Base-by-base conservation (phyloP, 2,888 invertebrate species). In the Cephus pygmeus region DNA sequence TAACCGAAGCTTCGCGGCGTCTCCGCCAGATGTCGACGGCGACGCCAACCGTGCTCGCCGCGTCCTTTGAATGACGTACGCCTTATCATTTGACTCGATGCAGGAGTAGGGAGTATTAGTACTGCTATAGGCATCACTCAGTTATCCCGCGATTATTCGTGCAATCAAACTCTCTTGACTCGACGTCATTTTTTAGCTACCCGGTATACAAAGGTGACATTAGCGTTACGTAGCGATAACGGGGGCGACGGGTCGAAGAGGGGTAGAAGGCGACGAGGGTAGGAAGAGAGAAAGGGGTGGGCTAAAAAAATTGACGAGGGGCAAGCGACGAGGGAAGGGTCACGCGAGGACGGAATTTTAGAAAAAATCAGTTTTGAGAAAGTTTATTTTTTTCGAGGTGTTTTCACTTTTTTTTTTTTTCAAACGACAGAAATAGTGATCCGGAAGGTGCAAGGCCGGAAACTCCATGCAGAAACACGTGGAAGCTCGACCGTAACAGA, bases 121-220 rank as follows among this genome's bases (percentile, higher is more conserved):
- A 34, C 75, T 31, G 56, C 36, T 79, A 79, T 76, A 69, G 33
- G 36, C 74, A 73, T 23, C 76, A 83, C 85, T 87, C 89, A 90
- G 90, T 90, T 89, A 90, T 89, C 86, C 86, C 88, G 89, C 86
- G 88, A 87, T 89, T 90, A 90, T 89, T 87, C 88, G 85, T 83
- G 84, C 86, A 87, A 88, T 86, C 74, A 79, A 76, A 76, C 79
- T 74, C 73, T 76, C 76, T 69, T 68, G 73, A 69, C 74, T 31
- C 35, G 36, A 30, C 71, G 78, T 76, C 71, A 78, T 69, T 85
- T 83, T 82, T 73, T n/a, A 77, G 74, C 75, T 75, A 76, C 78
- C 75, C 76, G 80, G 34, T 73, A 69, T 69, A 69, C 79, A 75
- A 79, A 79, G 35, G 71, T 71, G 71, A 71, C 31, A 71, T 71